phyloP scores from a whole-genome alignment of 2,797 vertebrate genomes.

The Enteromius afrohamiltoni region DNA sequence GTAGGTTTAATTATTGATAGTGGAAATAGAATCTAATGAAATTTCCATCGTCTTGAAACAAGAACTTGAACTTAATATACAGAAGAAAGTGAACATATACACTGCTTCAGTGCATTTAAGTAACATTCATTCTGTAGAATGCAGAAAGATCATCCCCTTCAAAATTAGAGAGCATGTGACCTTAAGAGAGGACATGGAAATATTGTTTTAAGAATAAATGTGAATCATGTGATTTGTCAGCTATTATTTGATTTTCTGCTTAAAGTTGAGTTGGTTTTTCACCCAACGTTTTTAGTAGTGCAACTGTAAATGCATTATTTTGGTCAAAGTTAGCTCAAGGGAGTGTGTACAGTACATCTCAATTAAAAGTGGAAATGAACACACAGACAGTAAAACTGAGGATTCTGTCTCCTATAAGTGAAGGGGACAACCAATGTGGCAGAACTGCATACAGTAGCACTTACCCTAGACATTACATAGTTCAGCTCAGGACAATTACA shows the following conservation, averaged over 20 bases:
- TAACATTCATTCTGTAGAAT: background rate
- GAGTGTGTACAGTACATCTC: constrained; percentile 35
- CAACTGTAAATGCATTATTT: background rate
- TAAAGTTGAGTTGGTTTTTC: background rate
- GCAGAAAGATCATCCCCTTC: background rate
- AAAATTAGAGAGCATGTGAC: background rate
- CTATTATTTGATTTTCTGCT: constrained; percentile 2
- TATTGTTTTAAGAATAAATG: background rate
- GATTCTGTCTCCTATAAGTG: constrained; percentile 13
- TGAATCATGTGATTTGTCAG: background rate
- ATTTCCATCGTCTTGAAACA: constrained; percentile 88
- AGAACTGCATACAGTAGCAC: background rate
- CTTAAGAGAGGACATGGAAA: background rate
- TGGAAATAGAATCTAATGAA: constrained; percentile 89
- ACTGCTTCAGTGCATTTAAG: background rate
- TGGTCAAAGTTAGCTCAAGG: background rate
- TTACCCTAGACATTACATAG: background rate
- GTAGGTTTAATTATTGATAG: constrained; percentile 90
- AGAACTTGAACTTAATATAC: constrained; percentile 72
- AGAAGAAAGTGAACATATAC: constrained; percentile 32
- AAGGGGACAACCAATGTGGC: constrained; percentile 6
- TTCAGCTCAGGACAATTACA: background rate
- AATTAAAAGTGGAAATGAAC: constrained; percentile 23
- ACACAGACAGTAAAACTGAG: constrained; percentile 35
- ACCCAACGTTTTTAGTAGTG: background rate